phyloP scores from a whole-genome alignment of 1,140 invertebrate genomes.

The Drosophila serrata region DNA sequence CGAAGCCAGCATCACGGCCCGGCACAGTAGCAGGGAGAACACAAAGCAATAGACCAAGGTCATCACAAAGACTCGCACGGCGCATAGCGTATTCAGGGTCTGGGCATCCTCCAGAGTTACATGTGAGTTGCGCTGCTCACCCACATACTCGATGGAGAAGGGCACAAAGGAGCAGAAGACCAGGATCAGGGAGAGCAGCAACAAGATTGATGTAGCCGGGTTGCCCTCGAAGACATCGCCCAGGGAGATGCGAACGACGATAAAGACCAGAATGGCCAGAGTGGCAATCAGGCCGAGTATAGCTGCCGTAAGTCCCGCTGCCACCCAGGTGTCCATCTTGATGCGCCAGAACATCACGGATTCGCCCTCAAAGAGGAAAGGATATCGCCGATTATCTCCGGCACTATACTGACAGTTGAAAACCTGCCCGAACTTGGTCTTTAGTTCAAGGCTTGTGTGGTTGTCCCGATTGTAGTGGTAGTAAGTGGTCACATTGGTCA shows the following conservation, averaged over 20 bases:
- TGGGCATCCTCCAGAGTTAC: conserved; percentile 80
- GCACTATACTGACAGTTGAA: conserved; percentile 82
- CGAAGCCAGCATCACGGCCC: conserved; percentile 87
- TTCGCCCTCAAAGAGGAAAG: conserved; percentile 81
- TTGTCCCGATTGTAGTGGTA: conserved; percentile 82
- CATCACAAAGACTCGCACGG: conserved; percentile 82
- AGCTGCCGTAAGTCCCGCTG: conserved; percentile 86
- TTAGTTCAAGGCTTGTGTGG: conserved; percentile 73
- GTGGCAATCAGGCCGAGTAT: conserved; percentile 86
- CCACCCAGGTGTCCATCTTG: conserved; percentile 86
- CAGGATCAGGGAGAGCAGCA: conserved; percentile 86
- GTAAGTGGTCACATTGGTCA: conserved; percentile 79
- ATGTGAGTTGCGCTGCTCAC: conserved; percentile 79
- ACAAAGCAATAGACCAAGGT: conserved; percentile 87
- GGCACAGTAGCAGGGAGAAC: conserved; percentile 87
- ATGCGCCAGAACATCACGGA: conserved; percentile 85
- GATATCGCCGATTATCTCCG: conserved; percentile 74
- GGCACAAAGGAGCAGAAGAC: conserved; percentile 87
- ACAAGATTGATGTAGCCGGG: conserved; percentile 85
- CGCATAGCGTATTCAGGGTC: conserved; percentile 77
- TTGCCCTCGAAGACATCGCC: conserved; percentile 86
- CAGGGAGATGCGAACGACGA: conserved; percentile 85
- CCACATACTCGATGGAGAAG: conserved; percentile 86
- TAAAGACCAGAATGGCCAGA: conserved; percentile 86
- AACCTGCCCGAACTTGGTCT: conserved; percentile 80